Evolutionary conservation across 2,888 invertebrate genomes (phyloP), one percentile per base, ranked within the genome.

Genomic region (Stenurella melanura): DNA sequence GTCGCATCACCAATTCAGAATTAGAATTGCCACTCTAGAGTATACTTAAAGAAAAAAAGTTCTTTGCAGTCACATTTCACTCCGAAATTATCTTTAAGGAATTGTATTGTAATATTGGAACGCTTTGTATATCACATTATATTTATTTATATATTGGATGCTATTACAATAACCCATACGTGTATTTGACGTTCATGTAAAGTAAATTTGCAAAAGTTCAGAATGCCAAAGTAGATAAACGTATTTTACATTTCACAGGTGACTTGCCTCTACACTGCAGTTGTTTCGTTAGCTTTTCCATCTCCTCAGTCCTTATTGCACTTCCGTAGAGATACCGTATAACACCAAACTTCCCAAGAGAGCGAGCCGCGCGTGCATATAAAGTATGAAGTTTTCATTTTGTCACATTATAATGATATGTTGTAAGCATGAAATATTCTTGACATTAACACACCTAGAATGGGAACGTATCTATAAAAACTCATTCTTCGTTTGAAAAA

Each of bases 181-280:
- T 6, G 7, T 7, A 34, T 42, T 42, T 12, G 15, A 50, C 6
- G 7, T n/a, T 50, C n/a, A n/a, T 50, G 15, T n/a, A 50, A 50
- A 50, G n/a, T 50, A n/a, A 50, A n/a, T n/a, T 50, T n/a, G 61
- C 61, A 61, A 61, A n/a, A 6, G 1, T 30, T 30, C 61, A 30
- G 50, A 68, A 17, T 21, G 56, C 17, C 30, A 68, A 17, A 30
- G 21, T 26, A 58, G 19, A 34, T 69, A 69, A 69, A 69, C 12
- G 15, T 58, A 17, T 57, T 69, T 34, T 19, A 19, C 57, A 34
- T 58, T 58, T 69, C 17, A 69, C 34, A 57, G 57, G 34, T 34
- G 58, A 69, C 34, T 56, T 58, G 34, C 17, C 34, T 30, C 7
- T 34, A 12, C 19, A 18, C 7, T 57, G 58, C 17, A 69, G 57